phyloP scores from a whole-genome alignment of 2,797 vertebrate species.

The Thalassophryne amazonica region DNA sequence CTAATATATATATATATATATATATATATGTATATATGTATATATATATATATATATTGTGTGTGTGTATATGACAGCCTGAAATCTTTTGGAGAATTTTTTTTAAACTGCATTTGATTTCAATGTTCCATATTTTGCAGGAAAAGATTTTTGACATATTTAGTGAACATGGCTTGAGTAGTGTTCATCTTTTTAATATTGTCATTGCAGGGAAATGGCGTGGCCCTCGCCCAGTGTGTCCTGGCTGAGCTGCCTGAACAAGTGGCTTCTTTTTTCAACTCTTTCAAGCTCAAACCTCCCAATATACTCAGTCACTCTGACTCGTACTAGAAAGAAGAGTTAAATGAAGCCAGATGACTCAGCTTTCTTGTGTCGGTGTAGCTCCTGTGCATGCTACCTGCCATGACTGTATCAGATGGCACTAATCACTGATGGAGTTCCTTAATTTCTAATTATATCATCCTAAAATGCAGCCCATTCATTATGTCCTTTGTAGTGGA shows the following conservation, averaged over 20 bases:
- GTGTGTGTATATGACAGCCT: no score
- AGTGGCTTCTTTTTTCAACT: constrained; percentile 86
- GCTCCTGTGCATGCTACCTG: neutral
- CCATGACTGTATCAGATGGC: neutral
- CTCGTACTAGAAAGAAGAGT: constrained; percentile 4
- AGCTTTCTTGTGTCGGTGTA: neutral
- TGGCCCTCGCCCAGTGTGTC: constrained; percentile 87
- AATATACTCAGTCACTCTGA: constrained; percentile 34
- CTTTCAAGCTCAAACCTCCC: constrained; percentile 83
- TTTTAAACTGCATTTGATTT: neutral
- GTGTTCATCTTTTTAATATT: neutral
- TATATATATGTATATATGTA: no score
- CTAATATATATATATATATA: no score
- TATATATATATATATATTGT: no score
- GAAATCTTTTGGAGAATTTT: no score
- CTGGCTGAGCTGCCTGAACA: constrained; percentile 91
- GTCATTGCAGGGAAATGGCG: constrained; percentile 77
- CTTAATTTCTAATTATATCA: no score
- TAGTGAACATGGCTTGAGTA: neutral
- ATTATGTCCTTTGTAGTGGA: no score
- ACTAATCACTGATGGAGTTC: neutral
- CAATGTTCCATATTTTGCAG: neutral
- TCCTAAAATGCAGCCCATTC: no score
- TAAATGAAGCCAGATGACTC: neutral
- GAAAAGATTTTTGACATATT: no score